A percentile compares a stretch with the other conserved stretches of the same genome.
Conservation (phyloP, 2,888 invertebrate genomes). For the Athalia circularis region DNA sequence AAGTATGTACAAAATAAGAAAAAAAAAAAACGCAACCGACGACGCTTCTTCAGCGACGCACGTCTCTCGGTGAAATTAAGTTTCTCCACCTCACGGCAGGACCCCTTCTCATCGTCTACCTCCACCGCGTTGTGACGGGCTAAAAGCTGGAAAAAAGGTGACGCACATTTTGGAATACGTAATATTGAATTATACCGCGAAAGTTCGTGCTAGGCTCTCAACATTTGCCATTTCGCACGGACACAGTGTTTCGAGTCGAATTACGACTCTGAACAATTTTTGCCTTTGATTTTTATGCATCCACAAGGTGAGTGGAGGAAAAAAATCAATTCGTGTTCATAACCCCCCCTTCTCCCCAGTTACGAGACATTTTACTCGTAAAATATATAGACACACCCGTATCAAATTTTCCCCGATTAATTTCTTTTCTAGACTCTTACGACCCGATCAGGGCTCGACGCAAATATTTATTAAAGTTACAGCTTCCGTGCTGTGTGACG, state of each 20-base stretch:
- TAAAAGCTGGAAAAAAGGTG: constrained; percentile 35
- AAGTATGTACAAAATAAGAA: too few relatives aligned
- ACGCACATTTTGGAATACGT: constrained; percentile 33
- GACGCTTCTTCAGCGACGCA: constrained; percentile 1
- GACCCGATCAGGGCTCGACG: too few relatives aligned
- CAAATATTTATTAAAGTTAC: neutral
- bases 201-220: constrained; percentile 7
- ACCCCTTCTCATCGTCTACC: neutral
- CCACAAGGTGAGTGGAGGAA: neutral
- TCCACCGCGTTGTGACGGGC: constrained; percentile 20
- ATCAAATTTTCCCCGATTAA: too few relatives aligned
- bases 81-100: neutral
- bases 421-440: too few relatives aligned
- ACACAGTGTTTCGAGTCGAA: constrained; percentile 6
- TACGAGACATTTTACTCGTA: too few relatives aligned
- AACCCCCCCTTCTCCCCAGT: too few relatives aligned
- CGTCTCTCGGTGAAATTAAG: constrained; percentile 33
- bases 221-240: constrained; percentile 6
- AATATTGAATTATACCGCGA: constrained; percentile 38
- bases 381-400: too few relatives aligned
- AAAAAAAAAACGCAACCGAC: neutral
- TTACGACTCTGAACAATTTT: constrained; percentile 25
- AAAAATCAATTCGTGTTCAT: neutral
- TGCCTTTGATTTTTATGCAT: neutral
- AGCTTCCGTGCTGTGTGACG: too few relatives aligned